These are phyloP conservation scores for Buphagus erythrorhynchus DNA, from an alignment of 2,797 vertebrate species.

Conservation along the genomic window DNA sequence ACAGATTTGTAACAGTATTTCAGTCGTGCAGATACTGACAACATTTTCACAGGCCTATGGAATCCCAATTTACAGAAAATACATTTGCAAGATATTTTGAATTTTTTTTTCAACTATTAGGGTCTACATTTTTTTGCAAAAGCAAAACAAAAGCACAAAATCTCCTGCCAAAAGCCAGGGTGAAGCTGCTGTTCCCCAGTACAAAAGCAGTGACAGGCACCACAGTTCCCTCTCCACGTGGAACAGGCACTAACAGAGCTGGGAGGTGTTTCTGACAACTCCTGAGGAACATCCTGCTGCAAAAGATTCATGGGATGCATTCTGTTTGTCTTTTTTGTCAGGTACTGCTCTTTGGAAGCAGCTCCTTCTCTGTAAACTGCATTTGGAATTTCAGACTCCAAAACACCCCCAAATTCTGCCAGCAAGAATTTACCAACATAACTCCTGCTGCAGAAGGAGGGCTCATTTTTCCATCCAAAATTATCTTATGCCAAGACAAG, in stretches of 20 bases:
- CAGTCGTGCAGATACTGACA: not conserved
- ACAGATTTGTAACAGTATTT: not conserved
- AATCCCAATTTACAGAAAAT: not conserved
- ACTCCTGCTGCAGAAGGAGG: not conserved
- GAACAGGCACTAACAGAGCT: not conserved
- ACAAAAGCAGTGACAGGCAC: not conserved
- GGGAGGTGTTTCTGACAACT: not conserved
- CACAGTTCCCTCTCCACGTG: not conserved
- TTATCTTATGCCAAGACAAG: not conserved
- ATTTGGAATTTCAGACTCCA: not conserved
- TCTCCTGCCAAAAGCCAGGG: not conserved
- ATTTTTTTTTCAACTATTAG: not conserved
- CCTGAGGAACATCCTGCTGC: not conserved
- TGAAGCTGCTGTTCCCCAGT: not conserved
- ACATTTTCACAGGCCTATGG: not conserved
- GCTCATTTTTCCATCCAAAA: not conserved
- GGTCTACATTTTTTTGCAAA: not conserved
- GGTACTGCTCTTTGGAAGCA: not conserved
- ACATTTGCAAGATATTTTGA: not conserved
- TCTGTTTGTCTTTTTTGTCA: not conserved
- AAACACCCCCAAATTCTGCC: not conserved
- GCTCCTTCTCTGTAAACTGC: not conserved
- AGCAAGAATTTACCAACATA: fast-evolving
- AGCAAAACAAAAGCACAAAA: not conserved
- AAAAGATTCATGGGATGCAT: not conserved